These are phyloP conservation scores for Cathartes aura DNA, from an alignment of 2,113 vertebrate species.

Conservation along the genomic window DNA sequence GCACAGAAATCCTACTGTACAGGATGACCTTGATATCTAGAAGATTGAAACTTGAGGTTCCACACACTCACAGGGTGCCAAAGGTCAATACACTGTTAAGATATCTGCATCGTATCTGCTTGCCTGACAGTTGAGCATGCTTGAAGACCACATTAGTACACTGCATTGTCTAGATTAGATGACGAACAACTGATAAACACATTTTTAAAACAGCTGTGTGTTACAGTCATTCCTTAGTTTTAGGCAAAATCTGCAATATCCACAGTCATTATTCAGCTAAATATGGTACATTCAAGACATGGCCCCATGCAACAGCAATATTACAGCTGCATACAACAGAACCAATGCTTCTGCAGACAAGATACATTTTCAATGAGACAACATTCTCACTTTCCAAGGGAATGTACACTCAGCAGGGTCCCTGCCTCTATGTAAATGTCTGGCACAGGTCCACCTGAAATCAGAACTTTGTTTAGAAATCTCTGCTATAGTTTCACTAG, in stretches of 20 bases:
- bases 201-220: not conserved
- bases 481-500: not conserved
- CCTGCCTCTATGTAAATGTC: not conserved
- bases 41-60: not conserved
- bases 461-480: not conserved
- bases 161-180: not conserved
- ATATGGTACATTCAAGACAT: not conserved
- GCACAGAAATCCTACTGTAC: not conserved
- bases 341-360: not conserved
- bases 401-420: not conserved
- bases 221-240: not conserved
- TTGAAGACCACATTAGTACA: not conserved
- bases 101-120: not conserved
- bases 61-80: not conserved
- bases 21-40: not conserved
- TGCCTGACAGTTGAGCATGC: not conserved
- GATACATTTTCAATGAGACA: not conserved
- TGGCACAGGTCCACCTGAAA: not conserved
- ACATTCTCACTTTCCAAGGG: not conserved
- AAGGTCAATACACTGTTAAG: not conserved
- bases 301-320: not conserved
- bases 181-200: not conserved
- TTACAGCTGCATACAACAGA: not conserved
- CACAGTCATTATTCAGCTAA: not conserved
- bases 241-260: not conserved